phyloP scores from a whole-genome alignment of 1,140 invertebrate species.

The Bombus affinis region DNA sequence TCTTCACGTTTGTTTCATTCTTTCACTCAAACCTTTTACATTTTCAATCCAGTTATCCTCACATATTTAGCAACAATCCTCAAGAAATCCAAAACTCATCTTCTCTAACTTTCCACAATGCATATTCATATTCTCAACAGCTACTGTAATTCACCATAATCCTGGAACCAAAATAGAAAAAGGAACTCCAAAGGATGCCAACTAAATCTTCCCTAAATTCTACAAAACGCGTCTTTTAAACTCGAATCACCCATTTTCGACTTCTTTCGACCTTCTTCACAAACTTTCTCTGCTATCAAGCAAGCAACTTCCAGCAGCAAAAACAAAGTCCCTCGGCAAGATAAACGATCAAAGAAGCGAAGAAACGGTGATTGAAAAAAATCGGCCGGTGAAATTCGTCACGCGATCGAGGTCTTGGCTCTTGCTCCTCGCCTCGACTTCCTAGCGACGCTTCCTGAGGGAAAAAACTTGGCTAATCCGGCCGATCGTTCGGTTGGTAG shows the following conservation, averaged over 20 bases:
- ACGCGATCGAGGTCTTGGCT: slow-evolving; percentile 26
- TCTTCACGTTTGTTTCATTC: too few relatives aligned
- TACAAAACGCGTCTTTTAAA: background rate
- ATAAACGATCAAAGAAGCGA: slow-evolving; percentile 44
- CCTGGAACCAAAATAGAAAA: background rate
- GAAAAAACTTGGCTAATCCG: slow-evolving; percentile 45
- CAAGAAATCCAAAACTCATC: background rate
- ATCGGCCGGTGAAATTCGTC: slow-evolving; percentile 45
- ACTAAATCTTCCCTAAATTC: background rate
- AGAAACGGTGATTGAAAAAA: slow-evolving; percentile 57
- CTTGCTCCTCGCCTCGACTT: background rate
- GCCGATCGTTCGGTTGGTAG: slow-evolving; percentile 27
- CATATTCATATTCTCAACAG: background rate
- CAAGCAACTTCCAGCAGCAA: background rate
- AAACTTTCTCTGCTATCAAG: background rate
- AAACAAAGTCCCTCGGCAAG: slow-evolving; percentile 6
- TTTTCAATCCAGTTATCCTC: too few relatives aligned
- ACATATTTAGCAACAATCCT: too few relatives aligned
- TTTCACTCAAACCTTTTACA: too few relatives aligned
- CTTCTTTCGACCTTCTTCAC: background rate
- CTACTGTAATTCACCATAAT: background rate
- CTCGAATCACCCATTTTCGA: background rate
- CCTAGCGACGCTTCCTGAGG: background rate
- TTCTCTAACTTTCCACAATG: too few relatives aligned
- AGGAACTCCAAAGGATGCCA: background rate